Evolutionary conservation across 2,888 invertebrate genomes (phyloP).

Genomic region (Eupithecia tripunctaria): DNA sequence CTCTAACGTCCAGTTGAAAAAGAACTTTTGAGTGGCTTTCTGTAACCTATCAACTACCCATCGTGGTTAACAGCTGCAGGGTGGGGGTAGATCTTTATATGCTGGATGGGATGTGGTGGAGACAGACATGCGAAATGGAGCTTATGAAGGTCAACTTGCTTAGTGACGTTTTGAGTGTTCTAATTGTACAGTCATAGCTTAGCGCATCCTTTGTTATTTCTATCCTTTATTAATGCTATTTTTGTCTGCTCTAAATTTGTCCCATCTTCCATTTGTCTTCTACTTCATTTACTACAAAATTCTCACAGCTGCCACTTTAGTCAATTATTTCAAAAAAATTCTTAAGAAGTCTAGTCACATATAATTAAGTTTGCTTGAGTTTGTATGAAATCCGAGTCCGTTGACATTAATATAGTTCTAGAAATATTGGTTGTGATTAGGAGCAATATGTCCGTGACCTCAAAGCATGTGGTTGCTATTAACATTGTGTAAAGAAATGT

Average conservation of each 20-base stretch:
- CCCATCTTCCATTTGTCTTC: background rate
- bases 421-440: constrained; percentile 43
- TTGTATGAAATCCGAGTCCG: background rate
- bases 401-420: constrained; percentile 40
- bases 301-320: background rate
- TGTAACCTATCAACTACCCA: constrained; percentile 42
- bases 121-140: constrained; percentile 69
- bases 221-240: constrained; percentile 30
- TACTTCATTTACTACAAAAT: background rate
- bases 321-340: background rate
- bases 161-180: constrained; percentile 49
- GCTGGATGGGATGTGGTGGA: constrained; percentile 59
- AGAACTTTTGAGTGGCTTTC: constrained; percentile 56
- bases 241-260: constrained; percentile 20
- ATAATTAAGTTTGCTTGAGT: background rate
- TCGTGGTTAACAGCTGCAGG: constrained; percentile 44
- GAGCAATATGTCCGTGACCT: constrained; percentile 49
- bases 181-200: constrained; percentile 48
- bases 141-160: constrained; percentile 70
- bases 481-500: constrained; percentile 5
- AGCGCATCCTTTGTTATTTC: constrained; percentile 52
- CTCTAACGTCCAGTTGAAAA: constrained; percentile 62
- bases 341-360: background rate
- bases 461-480: constrained; percentile 34
- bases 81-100: constrained; percentile 52